Percentiles rank a stretch among this genome's conserved stretches.
phyloP scores from a whole-genome alignment of 2,797 vertebrate species.

The Fundulus diaphanus region DNA sequence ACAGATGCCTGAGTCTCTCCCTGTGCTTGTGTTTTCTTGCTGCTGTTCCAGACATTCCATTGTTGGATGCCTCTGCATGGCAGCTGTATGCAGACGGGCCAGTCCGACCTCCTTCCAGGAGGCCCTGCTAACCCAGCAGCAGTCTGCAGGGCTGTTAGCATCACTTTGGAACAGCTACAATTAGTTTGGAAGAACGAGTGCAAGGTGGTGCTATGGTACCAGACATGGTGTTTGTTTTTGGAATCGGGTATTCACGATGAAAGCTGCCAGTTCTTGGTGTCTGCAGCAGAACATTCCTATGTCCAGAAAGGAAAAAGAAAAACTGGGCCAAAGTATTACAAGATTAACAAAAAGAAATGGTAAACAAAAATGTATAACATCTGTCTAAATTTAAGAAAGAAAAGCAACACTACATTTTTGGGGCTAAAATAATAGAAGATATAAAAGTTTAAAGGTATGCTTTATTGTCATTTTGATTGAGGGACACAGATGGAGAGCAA shows the following conservation, averaged over 20 bases:
- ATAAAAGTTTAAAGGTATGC: too few species aligned
- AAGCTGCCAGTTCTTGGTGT: not conserved
- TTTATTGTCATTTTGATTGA: too few species aligned
- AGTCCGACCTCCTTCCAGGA: not conserved
- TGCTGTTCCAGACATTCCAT: constrained; percentile 73
- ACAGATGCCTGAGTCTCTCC: constrained; percentile 40
- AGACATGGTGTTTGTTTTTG: not conserved
- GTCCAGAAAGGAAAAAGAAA: not conserved
- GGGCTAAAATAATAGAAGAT: not conserved
- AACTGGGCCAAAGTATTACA: not conserved
- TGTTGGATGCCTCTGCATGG: constrained; percentile 66
- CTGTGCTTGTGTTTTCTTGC: constrained; percentile 39
- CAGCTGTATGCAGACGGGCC: constrained; percentile 31
- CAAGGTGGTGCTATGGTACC: not conserved
- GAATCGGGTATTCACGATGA: not conserved
- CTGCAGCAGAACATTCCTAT: not conserved
- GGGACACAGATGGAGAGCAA: too few species aligned
- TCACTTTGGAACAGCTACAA: not conserved
- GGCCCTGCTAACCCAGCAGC: not conserved
- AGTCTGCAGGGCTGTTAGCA: not conserved
- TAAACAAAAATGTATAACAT: not conserved
- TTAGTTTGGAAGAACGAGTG: not conserved
- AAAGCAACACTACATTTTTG: not conserved
- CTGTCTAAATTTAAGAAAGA: not conserved
- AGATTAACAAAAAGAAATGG: not conserved